Conservation (phyloP, 2,888 invertebrate genomes). For the Hypolimnas misippus region DNA sequence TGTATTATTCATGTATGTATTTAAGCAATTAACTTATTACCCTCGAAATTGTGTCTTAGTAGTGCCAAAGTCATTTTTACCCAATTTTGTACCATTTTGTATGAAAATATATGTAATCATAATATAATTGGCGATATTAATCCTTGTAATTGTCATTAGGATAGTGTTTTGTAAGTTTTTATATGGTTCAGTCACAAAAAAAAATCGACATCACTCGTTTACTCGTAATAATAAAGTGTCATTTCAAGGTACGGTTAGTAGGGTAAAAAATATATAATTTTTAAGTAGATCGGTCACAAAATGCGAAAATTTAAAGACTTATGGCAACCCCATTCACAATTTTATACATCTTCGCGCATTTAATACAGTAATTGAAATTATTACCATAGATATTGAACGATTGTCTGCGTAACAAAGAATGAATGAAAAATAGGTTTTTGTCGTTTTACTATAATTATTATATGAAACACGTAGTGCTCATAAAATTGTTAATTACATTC, state of each 20-base stretch:
- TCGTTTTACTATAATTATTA: slow-evolving; percentile 1
- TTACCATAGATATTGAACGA: background rate
- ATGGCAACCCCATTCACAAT: background rate
- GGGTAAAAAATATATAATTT: background rate
- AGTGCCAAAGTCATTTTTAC: slow-evolving; percentile 65
- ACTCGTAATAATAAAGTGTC: background rate
- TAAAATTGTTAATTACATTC: background rate
- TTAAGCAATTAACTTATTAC: slow-evolving; percentile 41
- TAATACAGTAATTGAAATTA: background rate
- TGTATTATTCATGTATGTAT: background rate
- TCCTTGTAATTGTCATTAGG: slow-evolving; percentile 19
- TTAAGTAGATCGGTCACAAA: background rate
- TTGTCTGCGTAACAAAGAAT: background rate
- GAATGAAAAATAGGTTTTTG: slow-evolving; percentile 3
- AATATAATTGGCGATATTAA: slow-evolving; percentile 27
- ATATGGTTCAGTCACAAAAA: slow-evolving; percentile 15
- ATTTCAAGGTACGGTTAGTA: background rate
- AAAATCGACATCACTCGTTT: background rate
- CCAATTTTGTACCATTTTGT: slow-evolving; percentile 53
- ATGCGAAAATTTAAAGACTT: background rate
- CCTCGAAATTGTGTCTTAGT: slow-evolving; percentile 66
- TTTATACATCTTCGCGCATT: background rate
- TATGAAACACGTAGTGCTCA: slow-evolving; percentile 22
- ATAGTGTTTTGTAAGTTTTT: slow-evolving; percentile 27
- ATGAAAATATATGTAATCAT: slow-evolving; percentile 39